Conservation (phyloP, 2,888 invertebrate genomes). For the Maniola hyperantus region DNA sequence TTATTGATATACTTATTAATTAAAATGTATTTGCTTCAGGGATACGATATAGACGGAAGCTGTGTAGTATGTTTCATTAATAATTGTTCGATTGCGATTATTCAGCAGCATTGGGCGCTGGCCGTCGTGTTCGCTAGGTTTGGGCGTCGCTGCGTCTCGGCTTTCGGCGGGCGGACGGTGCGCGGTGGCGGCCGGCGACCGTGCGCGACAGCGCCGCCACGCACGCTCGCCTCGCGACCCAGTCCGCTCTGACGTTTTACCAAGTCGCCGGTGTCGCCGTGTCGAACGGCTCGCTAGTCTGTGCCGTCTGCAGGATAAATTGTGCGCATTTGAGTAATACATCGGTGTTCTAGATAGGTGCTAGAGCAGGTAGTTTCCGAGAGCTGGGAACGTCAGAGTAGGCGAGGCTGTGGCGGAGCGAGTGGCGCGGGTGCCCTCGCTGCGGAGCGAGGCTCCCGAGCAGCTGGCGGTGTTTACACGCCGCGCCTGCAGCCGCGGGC, state of each 20-base stretch:
- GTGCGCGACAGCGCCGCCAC: constrained; percentile 75
- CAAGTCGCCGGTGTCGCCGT: constrained; percentile 71
- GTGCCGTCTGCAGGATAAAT: constrained; percentile 59
- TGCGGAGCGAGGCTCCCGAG: constrained; percentile 52
- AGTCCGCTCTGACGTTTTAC: constrained; percentile 79
- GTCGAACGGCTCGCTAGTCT: constrained; percentile 55
- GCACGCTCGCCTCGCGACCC: constrained; percentile 76
- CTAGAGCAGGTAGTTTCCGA: constrained; percentile 41
- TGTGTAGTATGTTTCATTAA: not conserved
- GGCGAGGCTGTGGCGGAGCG: constrained; percentile 43
- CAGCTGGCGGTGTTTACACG: constrained; percentile 79
- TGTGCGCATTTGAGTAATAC: constrained; percentile 63
- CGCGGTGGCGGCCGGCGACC: constrained; percentile 69
- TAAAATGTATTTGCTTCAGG: not conserved
- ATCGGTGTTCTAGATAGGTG: constrained; percentile 46
- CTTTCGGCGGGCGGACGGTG: constrained; percentile 73
- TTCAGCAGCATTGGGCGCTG: constrained; percentile 56
- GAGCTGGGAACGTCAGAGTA: constrained; percentile 47
- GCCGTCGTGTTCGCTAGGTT: constrained; percentile 71
- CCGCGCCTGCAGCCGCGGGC: constrained; percentile 61
- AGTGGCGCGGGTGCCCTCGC: constrained; percentile 34
- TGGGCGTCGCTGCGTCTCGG: constrained; percentile 82
- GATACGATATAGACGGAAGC: not conserved
- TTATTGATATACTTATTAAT: not conserved
- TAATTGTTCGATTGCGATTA: constrained; percentile 14